phyloP scores from a whole-genome alignment of 2,888 invertebrate genomes.

The Mantis religiosa region DNA sequence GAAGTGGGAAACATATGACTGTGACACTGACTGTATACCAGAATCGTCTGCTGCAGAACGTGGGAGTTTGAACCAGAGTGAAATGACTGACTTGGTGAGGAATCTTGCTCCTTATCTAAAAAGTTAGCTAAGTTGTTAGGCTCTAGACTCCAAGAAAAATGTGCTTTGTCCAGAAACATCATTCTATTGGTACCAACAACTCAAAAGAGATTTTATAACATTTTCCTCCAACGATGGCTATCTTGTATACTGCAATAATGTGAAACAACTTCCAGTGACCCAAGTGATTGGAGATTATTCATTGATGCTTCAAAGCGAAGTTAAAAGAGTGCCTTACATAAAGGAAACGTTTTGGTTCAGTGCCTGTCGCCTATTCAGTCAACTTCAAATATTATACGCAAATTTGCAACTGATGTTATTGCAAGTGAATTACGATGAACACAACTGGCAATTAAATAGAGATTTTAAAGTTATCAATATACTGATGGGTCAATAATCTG shows the following conservation, averaged over 20 bases:
- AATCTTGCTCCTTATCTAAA: background rate
- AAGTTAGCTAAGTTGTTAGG: background rate
- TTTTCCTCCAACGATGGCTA: background rate
- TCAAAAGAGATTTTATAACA: background rate
- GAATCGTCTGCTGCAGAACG: background rate
- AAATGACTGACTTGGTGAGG: background rate
- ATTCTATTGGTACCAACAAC: background rate
- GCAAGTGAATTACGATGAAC: background rate
- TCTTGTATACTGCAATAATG: background rate
- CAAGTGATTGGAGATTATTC: background rate
- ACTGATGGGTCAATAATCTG: background rate
- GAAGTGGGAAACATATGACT: background rate
- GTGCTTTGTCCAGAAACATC: background rate
- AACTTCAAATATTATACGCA: background rate
- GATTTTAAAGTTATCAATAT: background rate
- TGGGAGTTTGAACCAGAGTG: background rate
- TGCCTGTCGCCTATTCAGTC: background rate
- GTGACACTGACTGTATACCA: background rate
- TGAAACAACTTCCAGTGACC: background rate
- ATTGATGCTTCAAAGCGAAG: background rate
- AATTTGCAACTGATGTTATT: background rate
- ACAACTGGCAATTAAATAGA: background rate
- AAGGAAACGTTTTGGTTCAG: background rate
- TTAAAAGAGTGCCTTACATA: background rate
- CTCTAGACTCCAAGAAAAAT: background rate